Base-by-base conservation (phyloP, 2,888 invertebrate genomes). In the Thera obeliscata region DNA sequence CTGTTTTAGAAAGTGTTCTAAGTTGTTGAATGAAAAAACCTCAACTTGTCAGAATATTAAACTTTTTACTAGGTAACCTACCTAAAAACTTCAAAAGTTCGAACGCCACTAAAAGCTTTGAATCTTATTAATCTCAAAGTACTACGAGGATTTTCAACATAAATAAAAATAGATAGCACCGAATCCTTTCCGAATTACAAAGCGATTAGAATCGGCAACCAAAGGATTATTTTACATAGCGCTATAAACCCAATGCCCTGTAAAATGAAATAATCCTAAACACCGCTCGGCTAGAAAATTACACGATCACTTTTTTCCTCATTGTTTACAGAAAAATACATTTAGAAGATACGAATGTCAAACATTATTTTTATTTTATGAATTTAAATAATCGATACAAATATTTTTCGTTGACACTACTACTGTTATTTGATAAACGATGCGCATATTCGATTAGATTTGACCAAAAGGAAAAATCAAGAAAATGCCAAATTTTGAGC, bases 181-280 rank as follows among this genome's bases (percentile, higher is more conserved):
- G 35, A 56, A 61, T 69, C 49, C 52, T 61, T 61, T 66, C 43
- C 63, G 63, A 71, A 69, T 69, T 67, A 73, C 54, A 70, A 72
- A 66, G 57, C 66, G 57, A 68, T 73, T 62, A 72, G 56, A 60
- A 64, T 55, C 59, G 54, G 63, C 67, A 65, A 66, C 62, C 63
- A 64, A 61, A 22, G 61, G 62, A 72, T 74, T 66, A 74, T 76
- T 74, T 64, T 58, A 69, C 60, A 73, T 49, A 56, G 49, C 52
- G 58, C 61, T 71, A 71, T 75, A 73, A 75, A 77, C 79, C 59
- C 71, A 74, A 76, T 74, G 68, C 59, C 61, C 67, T 76, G 69
- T 74, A 71, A 77, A 73, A 76, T 66, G 9, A 67, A 66, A 76
- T 72, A 75, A 74, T 69, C 65, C 63, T 49, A 58, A 69, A 72